Evolutionary conservation across 2,888 invertebrate species (phyloP).

Genomic region (Tachystola acroxantha): DNA sequence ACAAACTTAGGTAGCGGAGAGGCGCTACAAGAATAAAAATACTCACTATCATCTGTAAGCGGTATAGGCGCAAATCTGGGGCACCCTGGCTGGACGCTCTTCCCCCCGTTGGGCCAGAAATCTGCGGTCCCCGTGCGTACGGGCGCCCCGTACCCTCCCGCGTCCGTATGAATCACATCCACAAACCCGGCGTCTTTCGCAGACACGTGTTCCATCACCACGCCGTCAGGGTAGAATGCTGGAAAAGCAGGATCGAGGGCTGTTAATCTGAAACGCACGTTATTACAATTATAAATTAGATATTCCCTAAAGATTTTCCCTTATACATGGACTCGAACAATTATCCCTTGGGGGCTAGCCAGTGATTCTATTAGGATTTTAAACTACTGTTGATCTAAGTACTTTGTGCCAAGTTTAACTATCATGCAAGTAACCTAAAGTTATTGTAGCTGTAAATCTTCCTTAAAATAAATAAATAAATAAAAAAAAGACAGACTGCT

Average conservation of each 20-base stretch:
- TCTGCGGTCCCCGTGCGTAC: constrained; percentile 77
- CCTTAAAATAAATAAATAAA: too few relatives aligned
- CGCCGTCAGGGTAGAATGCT: constrained; percentile 73
- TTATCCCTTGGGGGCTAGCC: too few relatives aligned
- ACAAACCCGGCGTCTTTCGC: constrained; percentile 78
- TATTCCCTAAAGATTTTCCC: too few relatives aligned
- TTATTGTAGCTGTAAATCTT: too few relatives aligned
- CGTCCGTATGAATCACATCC: constrained; percentile 84
- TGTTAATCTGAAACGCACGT: constrained; percentile 61
- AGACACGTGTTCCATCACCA: constrained; percentile 67
- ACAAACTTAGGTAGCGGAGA: too few relatives aligned
- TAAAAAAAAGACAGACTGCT: too few relatives aligned
- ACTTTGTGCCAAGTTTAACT: too few relatives aligned
- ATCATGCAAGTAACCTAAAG: too few relatives aligned
- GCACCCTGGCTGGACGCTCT: constrained; percentile 79
- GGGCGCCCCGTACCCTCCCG: constrained; percentile 79
- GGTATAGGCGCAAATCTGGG: constrained; percentile 70
- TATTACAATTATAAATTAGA: neutral
- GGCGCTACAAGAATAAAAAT: too few relatives aligned
- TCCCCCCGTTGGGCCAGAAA: constrained; percentile 81
- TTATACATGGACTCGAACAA: too few relatives aligned
- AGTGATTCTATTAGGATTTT: too few relatives aligned
- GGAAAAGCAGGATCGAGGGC: constrained; percentile 81
- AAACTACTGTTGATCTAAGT: too few relatives aligned
- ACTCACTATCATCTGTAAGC: constrained; percentile 71